Evolutionary conservation across 2,888 invertebrate genomes (phyloP), one percentile per base, ranked within the genome.

Genomic region (Mythimna impura): DNA sequence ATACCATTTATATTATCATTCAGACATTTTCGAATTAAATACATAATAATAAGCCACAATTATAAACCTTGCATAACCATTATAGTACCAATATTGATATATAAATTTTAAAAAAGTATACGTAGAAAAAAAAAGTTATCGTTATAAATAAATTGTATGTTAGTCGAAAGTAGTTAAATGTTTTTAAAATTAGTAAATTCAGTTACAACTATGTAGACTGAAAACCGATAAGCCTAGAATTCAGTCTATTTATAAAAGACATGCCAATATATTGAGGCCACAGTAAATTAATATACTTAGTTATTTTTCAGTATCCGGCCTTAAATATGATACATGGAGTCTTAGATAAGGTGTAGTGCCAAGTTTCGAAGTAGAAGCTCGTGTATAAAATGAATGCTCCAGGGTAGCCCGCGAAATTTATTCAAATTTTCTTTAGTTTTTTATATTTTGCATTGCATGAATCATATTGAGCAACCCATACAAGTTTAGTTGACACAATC

Each of bases 201-300:
- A 40, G 47, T 54, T 60, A 43, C 12, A 12, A 43, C 14, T 14
- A 14, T 36, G 47, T 47, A 62, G 40, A 71, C 43, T 58, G 34
- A 34, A 34, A 12, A 40, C 55, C 22, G 25, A 25, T 76, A 70
- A 40, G 25, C 34, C 62, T 62, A 30, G 57, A 58, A 52, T 36
- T 58, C 20, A 54, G 65, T 25, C 81, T 66, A 30, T 58, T n/a
- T 68, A 22, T 22, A 66, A 80, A 80, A 74, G 40, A 75, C 54
- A 81, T 55, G 63, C 69, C 76, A 80, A 76, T 50, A 25, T 57
- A 57, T 40, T 6, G 69, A 65, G 54, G 63, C 66, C 66, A 70
- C 81, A 60, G 1, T 60, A 60, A 50, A 66, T 40, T 55, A n/a
- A 52, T 47, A 14, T 47, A 25, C 34, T n/a, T 54, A n/a, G 30